Percentiles rank a stretch among this genome's conserved stretches.
Conservation (phyloP, 2,113 vertebrate species). For the Oryzias woworae region DNA sequence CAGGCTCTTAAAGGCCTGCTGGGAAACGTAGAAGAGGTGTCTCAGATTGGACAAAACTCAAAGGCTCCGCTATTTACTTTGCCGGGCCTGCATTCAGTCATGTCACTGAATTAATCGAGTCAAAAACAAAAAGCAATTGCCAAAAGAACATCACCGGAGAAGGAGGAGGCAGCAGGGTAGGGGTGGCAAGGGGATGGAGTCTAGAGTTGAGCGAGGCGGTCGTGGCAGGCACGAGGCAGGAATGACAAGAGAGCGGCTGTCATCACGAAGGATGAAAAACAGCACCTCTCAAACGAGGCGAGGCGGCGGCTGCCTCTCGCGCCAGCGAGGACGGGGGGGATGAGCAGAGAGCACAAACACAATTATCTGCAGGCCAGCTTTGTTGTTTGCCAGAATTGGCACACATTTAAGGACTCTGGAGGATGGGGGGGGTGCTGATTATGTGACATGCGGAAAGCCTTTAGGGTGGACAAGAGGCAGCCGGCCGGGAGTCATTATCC, state of each 20-base stretch:
- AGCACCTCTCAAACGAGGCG: constrained; percentile 64
- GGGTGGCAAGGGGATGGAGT: constrained; percentile 6
- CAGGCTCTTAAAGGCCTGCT: constrained; percentile 54
- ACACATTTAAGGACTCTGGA: constrained; percentile 57
- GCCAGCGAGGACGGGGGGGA: constrained; percentile 45
- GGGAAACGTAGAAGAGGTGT: constrained; percentile 49
- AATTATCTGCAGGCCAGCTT: constrained; percentile 71
- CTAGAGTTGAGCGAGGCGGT: constrained; percentile 42
- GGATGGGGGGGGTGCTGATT: constrained; percentile 64
- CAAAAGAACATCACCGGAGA: constrained; percentile 48
- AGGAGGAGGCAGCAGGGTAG: neutral
- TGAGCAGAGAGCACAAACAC: constrained; percentile 55
- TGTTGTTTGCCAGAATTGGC: constrained; percentile 69
- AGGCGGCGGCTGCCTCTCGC: constrained; percentile 50
- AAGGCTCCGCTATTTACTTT: constrained; percentile 60
- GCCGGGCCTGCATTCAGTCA: constrained; percentile 46
- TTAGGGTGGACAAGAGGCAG: constrained; percentile 62
- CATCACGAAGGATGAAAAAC: constrained; percentile 68
- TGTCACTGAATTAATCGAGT: constrained; percentile 66
- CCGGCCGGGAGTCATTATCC: constrained; percentile 68
- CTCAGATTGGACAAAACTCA: constrained; percentile 61
- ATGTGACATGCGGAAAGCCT: constrained; percentile 65
- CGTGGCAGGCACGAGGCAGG: constrained; percentile 39
- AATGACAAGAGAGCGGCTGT: constrained; percentile 69
- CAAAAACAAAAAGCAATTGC: constrained; percentile 40